Conservation (phyloP, 2,888 invertebrate species). For the Drosophila anomalipes region DNA sequence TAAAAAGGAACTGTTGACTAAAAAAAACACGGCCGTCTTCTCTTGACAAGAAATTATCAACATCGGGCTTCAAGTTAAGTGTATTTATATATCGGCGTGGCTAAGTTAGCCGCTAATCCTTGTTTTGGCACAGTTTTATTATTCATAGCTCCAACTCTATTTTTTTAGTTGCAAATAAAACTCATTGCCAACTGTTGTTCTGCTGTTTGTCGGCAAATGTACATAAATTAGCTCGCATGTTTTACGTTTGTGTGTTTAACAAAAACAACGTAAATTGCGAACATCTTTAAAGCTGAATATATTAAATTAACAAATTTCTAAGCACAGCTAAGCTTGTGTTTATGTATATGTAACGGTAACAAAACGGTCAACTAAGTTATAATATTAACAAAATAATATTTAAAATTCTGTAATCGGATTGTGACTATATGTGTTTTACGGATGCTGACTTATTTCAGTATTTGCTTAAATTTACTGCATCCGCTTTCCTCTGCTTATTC, state of each 20-base stretch:
- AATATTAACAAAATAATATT: not conserved
- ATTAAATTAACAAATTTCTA: not conserved
- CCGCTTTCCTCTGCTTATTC: not conserved
- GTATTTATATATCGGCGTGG: not conserved
- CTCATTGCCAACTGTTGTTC: slow-evolving; percentile 8
- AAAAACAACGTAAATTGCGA: not conserved
- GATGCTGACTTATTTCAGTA: not conserved
- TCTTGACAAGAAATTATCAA: not conserved
- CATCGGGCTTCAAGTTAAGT: not conserved
- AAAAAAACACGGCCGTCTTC: not conserved
- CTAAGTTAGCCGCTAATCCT: not conserved
- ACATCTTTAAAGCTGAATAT: not conserved
- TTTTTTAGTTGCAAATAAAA: slow-evolving; percentile 4
- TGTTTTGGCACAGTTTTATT: not conserved
- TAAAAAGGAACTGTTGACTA: not conserved
- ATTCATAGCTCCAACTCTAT: not conserved
- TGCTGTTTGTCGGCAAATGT: not conserved
- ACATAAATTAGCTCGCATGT: slow-evolving; percentile 3
- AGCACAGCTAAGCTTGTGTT: not conserved
- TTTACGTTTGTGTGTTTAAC: not conserved
- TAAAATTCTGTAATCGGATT: not conserved
- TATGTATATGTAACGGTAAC: not conserved
- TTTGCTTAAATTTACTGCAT: not conserved
- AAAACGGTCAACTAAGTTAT: not conserved
- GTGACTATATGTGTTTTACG: not conserved